These are phyloP conservation scores for Myotis findleyi DNA, from an alignment of 2,797 vertebrate genomes.

Conservation along the genomic window DNA sequence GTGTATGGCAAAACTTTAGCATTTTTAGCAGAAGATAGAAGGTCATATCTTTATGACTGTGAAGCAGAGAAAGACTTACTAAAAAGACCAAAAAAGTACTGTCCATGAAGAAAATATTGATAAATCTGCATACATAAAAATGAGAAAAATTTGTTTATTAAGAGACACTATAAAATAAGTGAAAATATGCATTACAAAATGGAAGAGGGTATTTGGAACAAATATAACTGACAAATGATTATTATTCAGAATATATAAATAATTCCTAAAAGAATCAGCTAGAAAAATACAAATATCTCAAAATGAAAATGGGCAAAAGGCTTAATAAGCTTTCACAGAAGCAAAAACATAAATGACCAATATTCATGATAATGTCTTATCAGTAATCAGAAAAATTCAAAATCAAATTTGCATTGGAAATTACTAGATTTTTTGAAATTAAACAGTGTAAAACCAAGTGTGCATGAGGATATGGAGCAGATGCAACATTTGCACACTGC, in stretches of 20 bases:
- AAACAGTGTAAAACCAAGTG: background rate
- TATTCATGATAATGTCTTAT: background rate
- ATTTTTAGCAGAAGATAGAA: background rate
- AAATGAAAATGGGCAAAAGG: conserved; percentile 30
- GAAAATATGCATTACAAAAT: conserved; percentile 4
- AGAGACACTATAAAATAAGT: background rate
- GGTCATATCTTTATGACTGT: background rate
- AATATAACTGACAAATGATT: conserved; percentile 13
- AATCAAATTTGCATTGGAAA: conserved; percentile 16
- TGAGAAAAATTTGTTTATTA: background rate
- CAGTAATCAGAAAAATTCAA: conserved; percentile 4
- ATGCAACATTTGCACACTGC: background rate
- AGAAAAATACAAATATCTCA: background rate
- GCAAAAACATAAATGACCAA: background rate
- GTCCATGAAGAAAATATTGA: conserved; percentile 13
- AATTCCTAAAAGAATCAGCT: background rate
- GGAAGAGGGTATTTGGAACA: conserved; percentile 29
- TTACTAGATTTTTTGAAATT: background rate
- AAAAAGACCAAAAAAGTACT: background rate
- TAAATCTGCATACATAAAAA: background rate
- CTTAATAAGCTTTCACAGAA: conserved; percentile 2
- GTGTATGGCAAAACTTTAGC: background rate
- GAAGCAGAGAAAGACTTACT: background rate
- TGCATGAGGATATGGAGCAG: background rate
- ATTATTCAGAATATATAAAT: background rate